These are phyloP conservation scores for Sebastes nivosus DNA, from an alignment of 2,797 vertebrate genomes.

Conservation along the genomic window DNA sequence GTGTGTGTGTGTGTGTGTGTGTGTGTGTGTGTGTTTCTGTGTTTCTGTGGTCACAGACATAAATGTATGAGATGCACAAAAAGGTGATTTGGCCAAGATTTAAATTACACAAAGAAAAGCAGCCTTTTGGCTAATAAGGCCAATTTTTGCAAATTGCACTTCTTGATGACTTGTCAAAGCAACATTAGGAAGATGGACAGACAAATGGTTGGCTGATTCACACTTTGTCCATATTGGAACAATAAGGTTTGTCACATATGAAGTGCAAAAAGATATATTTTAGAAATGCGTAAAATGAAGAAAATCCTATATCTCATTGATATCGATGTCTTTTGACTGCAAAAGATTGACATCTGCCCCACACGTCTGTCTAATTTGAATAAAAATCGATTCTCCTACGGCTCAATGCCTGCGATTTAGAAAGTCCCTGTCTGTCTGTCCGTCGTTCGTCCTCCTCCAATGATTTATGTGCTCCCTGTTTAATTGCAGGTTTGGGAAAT, in stretches of 20 bases:
- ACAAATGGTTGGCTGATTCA: background rate
- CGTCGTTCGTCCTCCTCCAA: slow-evolving; percentile 17
- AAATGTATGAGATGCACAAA: background rate
- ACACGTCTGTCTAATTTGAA: slow-evolving; percentile 17
- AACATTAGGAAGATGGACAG: background rate
- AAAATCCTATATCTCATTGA: background rate
- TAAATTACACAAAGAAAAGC: background rate
- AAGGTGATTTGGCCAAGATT: background rate
- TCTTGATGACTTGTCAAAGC: slow-evolving; percentile 1
- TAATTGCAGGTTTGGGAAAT: slow-evolving; percentile 72
- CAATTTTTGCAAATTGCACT: background rate
- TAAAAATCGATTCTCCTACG: slow-evolving; percentile 21
- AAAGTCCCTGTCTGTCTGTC: slow-evolving; percentile 7
- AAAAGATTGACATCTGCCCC: slow-evolving; percentile 33
- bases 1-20: too few species aligned
- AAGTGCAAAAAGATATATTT: background rate
- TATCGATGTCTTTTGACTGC: background rate
- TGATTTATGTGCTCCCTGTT: slow-evolving; percentile 56
- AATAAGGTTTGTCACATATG: slow-evolving; percentile 1
- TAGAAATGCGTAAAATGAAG: background rate
- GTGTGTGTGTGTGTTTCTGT: background rate
- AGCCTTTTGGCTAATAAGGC: background rate
- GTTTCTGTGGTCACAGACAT: background rate
- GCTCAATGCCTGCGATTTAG: slow-evolving; percentile 24
- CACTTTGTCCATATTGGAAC: background rate